Base-by-base conservation (phyloP, 2,113 vertebrate species). In the Irena cyanogastra region DNA sequence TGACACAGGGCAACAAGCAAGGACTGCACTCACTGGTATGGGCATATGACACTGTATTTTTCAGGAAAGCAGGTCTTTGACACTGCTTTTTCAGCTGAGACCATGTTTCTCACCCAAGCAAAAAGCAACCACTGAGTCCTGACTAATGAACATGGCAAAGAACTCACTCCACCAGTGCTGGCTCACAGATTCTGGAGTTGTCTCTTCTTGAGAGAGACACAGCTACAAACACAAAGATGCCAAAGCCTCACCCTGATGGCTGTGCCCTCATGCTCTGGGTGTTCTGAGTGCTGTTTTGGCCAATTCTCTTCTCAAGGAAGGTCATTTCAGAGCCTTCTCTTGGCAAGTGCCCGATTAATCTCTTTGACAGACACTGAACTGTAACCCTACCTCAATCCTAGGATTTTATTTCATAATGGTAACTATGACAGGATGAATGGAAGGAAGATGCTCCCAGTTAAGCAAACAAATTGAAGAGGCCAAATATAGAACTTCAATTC, bases 391-490 rank as follows among this genome's bases (percentile, higher is more conserved):
- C 50, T 74, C 63, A 79, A 2, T 47, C n/a, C 49, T 30, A 77
- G 49, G 69, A 64, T 65, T 91, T 83, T 52, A 91, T 57, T 75
- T 87, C 54, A 56, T 71, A 76, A 87, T 86, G 52, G 18, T 31
- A 84, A 78, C 83, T 75, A 12, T 16, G 27, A 91, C 47, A 86
- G 39, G 63, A 91, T 90, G 80, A 95, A 95, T 81, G 60, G 71
- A 95, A 93, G 93, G 93, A 95, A 93, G 71, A 93, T 93, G 90
- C 54, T 95, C 54, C 33, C 59, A 68, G 59, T 93, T 93, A 94
- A 92, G 78, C 82, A 96, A 89, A 89, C 80, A 94, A 86, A 94
- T 77, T 50, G 47, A 65, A 79, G 49, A 59, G 31, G 72, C 39
- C 87, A 91, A 81, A 83, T 92, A 94, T 76, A 96, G 92, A 87